phyloP scores from a whole-genome alignment of 1,140 invertebrate genomes.

The Drosophila kanapiae region DNA sequence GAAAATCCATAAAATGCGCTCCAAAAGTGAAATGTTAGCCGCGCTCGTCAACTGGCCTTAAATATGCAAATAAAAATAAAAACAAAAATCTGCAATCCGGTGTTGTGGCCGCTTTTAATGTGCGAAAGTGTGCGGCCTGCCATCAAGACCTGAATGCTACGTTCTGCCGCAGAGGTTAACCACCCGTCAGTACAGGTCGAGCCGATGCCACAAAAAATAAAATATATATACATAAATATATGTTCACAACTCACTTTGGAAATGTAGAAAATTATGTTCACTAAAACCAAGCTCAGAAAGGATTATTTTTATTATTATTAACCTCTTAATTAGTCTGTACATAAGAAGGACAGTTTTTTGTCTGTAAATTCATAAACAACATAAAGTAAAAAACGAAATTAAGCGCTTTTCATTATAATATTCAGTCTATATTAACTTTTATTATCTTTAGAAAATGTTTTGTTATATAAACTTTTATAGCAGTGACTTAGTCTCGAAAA shows the following conservation, averaged over 20 bases:
- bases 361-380: neutral
- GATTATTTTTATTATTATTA: neutral
- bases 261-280: neutral
- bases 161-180: conserved; percentile 21
- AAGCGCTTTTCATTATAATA: neutral
- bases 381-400: neutral
- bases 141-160: conserved; percentile 7
- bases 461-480: no score
- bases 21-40: conserved; percentile 61
- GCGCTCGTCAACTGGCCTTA: conserved; percentile 35
- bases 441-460: no score
- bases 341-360: neutral
- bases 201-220: neutral
- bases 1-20: conserved; percentile 29
- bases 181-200: neutral
- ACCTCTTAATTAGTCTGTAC: neutral
- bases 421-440: no score
- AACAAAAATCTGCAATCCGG: conserved; percentile 50
- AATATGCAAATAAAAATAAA: conserved; percentile 70
- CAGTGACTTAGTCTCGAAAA: no score
- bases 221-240: neutral
- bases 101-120: conserved; percentile 49
- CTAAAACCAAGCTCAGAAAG: neutral
- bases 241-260: neutral
- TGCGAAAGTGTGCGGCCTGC: conserved; percentile 58